Evolutionary conservation across 2,113 vertebrate species (phyloP), one percentile per base, ranked within the genome.

Genomic region (Amazona guildingii): DNA sequence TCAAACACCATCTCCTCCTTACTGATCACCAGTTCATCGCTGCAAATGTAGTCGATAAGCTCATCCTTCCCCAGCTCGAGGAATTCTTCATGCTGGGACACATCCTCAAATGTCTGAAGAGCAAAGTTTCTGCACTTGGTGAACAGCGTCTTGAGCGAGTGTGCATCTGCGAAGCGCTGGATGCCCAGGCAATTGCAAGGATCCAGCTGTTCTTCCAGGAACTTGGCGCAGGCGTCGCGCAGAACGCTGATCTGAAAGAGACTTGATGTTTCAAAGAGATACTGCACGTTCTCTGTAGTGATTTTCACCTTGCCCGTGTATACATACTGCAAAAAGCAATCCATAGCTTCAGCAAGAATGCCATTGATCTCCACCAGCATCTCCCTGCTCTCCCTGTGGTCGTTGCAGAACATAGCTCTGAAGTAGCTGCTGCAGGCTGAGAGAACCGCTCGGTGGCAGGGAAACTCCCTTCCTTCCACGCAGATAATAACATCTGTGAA

Each of bases 181-280:
- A 99, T 99, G 79, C 99, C 99, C 91, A 99, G 97, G 96, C 99
- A 99, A 67, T 99, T 99, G 98, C 99, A 99, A 0, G 99, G 99
- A 94, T 99, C 99, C 90, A 99, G 98, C 92, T 99, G 99, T 85
- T 99, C 99, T 95, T 99, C 99, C 80, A 99, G 97, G 97, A 99
- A 99, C 91, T 99, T 99, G 91, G 99, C 99, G 9, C 99, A 99
- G 35, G 99, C 99, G 2, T 99, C 99, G 2, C 99, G 99, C 78
- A 99, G 93, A 7, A 98, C 98, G 16, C 96, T 95, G 59, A 99
- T 99, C 98, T 99, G 99, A 96, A 99, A 99, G 92, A 99, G 99
- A 76, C 98, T 99, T 17, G 99, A 99, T 4, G 99, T 99, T 95
- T 99, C 99, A 25, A 99, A 99, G 63, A 99, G 98, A 90, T 99